Conservation (phyloP, 2,113 vertebrate genomes). For the Chaetops frenatus region DNA sequence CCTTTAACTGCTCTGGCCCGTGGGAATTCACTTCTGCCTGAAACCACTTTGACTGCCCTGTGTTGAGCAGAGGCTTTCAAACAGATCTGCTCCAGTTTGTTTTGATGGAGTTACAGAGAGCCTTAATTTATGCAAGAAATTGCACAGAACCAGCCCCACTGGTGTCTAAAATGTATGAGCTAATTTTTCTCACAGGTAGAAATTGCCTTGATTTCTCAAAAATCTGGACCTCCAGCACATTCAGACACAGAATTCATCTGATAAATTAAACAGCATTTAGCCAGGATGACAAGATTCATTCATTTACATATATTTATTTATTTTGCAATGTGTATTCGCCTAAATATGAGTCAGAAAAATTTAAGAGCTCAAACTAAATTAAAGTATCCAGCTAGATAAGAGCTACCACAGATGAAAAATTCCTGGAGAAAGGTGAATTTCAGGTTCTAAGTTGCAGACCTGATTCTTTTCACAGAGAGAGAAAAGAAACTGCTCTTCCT, state of each 20-base stretch:
- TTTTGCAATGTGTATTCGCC: background rate
- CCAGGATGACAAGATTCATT: background rate
- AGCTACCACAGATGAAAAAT: background rate
- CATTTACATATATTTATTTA: background rate
- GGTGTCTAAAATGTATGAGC: constrained; percentile 25
- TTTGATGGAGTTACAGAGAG: background rate
- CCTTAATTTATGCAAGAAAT: constrained; percentile 6
- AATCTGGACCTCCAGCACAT: background rate
- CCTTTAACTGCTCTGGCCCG: background rate
- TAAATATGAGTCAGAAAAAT: background rate
- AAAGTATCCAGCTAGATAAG: background rate
- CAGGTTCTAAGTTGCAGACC: background rate
- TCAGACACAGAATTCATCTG: background rate
- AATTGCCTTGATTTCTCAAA: constrained; percentile 20
- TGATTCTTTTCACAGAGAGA: background rate
- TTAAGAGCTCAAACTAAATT: background rate
- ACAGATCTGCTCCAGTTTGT: background rate
- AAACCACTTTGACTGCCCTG: constrained; percentile 21
- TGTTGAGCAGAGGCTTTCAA: background rate
- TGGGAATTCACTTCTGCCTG: constrained; percentile 2
- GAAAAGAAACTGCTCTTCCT: background rate
- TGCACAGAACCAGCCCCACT: background rate
- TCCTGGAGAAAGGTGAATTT: background rate
- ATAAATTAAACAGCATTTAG: background rate
- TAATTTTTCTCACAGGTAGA: constrained; percentile 44